Evolutionary conservation across 1,140 invertebrate species (phyloP).

Genomic region (Scylla paramamosain): DNA sequence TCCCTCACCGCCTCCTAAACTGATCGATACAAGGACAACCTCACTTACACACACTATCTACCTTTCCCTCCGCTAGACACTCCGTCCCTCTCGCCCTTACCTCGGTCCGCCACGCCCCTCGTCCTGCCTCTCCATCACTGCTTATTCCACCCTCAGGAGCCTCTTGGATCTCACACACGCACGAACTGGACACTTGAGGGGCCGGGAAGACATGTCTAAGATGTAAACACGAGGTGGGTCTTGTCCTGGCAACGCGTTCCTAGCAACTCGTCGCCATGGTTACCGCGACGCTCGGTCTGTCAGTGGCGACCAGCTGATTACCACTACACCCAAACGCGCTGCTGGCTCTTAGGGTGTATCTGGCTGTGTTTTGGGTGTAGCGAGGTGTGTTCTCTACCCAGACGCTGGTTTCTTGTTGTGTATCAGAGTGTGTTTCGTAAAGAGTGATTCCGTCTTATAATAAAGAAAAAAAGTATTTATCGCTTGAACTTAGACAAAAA

Average conservation of each 20-base stretch:
- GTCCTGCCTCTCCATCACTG: neutral
- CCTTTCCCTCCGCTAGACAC: neutral
- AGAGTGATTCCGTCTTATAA: too few relatives aligned
- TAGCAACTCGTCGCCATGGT: conserved; percentile 47
- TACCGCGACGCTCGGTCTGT: conserved; percentile 44
- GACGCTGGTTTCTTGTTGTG: too few relatives aligned
- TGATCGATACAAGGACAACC: neutral
- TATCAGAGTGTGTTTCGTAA: too few relatives aligned
- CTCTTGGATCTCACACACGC: neutral
- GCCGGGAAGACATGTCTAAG: neutral
- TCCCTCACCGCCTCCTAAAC: too few relatives aligned
- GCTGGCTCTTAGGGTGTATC: neutral
- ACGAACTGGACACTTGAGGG: neutral
- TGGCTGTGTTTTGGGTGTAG: neutral
- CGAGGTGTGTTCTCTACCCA: too few relatives aligned
- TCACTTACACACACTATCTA: neutral
- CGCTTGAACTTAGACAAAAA: too few relatives aligned
- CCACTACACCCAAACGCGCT: neutral
- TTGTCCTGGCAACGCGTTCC: conserved; percentile 26
- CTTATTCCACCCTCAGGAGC: neutral
- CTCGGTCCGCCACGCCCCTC: neutral
- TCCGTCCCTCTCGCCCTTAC: neutral
- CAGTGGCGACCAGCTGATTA: neutral
- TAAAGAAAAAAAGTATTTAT: too few relatives aligned
- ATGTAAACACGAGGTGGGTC: neutral